Percentiles rank a stretch among this genome's conserved stretches.
phyloP scores from a whole-genome alignment of 2,113 vertebrate genomes.

The Fukomys damarensis region DNA sequence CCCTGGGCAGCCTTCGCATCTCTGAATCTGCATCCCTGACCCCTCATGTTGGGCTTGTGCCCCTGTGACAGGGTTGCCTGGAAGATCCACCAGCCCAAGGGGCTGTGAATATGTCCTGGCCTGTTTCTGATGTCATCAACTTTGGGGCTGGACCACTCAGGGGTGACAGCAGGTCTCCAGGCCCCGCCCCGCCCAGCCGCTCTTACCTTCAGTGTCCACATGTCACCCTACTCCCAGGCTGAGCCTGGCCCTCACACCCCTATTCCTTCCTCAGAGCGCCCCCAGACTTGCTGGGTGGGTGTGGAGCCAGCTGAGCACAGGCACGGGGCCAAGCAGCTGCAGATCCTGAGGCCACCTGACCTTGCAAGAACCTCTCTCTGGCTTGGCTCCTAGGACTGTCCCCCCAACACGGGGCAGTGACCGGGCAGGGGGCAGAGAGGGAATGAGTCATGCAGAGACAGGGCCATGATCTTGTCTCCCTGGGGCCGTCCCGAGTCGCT shows the following conservation, averaged over 20 bases:
- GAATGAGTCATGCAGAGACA: neutral
- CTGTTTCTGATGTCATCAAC: neutral
- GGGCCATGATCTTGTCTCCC: neutral
- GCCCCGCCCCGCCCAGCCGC: neutral
- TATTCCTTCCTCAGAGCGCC: neutral
- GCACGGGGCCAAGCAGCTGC: conserved; percentile 14
- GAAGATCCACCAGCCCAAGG: neutral
- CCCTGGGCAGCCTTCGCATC: neutral
- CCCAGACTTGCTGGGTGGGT: neutral
- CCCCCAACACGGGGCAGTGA: neutral
- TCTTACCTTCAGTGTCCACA: neutral
- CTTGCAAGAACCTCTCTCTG: conserved; percentile 47
- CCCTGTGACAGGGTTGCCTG: neutral
- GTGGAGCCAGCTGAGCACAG: neutral
- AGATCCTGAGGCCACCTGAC: conserved; percentile 33
- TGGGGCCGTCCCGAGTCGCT: neutral
- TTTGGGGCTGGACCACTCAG: neutral
- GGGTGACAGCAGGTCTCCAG: neutral
- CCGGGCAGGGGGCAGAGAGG: neutral
- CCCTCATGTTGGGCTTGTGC: accelerated
- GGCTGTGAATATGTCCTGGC: neutral
- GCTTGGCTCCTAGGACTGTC: neutral
- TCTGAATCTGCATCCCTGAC: neutral
- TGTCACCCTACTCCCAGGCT: neutral
- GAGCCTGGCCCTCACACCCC: neutral